Evolutionary conservation across 2,888 invertebrate species (phyloP), one percentile per base, ranked within the genome.

Genomic region (Perdita meconis): DNA sequence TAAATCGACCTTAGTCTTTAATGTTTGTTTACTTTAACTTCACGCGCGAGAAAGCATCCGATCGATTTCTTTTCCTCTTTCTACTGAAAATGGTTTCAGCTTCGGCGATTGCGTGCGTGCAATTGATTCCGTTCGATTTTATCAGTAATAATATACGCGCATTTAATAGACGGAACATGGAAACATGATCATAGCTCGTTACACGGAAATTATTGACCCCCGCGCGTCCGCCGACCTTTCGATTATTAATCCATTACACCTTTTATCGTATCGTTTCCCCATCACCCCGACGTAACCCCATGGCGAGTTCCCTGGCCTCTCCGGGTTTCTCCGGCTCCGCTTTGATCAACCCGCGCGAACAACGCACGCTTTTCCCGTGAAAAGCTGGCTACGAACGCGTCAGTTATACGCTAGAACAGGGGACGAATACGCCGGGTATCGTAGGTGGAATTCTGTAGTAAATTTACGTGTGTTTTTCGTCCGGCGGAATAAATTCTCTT

Each of bases 191-290:
- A 30, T 16, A 19, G 13, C n/a, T 16, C 22, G 22, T 26, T 38
- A 50, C 19, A 8, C 10, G 13, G n/a, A 51, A 34, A 40, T 68
- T 68, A 57, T 68, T 34, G 42, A 68, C 57, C 24, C 1, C 1
- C 0, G 1, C 0, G 1, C 8, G n/a, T 1, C 5, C 34, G 1
- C 3, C 3, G 10, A 38, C 36, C 22, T 40, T 57, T n/a, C 57
- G 16, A 40, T 42, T 34, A 71, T 68, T 68, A 50, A 67, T 51
- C 24, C 56, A 51, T 71, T 68, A 36, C n/a, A 56, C 16, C 16
- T 57, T 16, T 13, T 30, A 12, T 24, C 19, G 22, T 16, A 10
- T 44, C 10, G 19, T 13, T 69, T 51, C 10, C 26, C 34, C 57
- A 16, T 4, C 19, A 24, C 4, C 1, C 6, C 19, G 44, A 1